phyloP scores from a whole-genome alignment of 2,888 invertebrate genomes.

The Latrodectus hesperus region DNA sequence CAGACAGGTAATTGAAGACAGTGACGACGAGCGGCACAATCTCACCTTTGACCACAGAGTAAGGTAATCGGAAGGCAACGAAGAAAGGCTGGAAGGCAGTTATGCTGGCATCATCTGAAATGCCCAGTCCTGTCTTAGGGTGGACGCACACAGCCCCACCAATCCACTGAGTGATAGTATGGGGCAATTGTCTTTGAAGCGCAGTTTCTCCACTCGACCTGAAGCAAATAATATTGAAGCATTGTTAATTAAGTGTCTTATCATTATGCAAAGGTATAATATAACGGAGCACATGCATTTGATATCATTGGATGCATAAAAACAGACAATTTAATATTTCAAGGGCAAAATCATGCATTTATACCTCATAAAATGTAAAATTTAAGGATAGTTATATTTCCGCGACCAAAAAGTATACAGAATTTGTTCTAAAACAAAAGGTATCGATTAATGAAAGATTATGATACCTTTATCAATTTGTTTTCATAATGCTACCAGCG shows the following conservation, averaged over 20 bases:
- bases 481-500: too few relatives aligned
- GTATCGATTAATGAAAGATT: too few relatives aligned
- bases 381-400: too few relatives aligned
- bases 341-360: too few relatives aligned
- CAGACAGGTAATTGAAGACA: conserved; percentile 89
- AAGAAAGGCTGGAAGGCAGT: conserved; percentile 90
- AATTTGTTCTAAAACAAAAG: too few relatives aligned
- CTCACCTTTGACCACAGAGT: conserved; percentile 91
- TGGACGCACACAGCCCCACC: conserved; percentile 88
- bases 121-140: conserved; percentile 84
- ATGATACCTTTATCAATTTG: too few relatives aligned
- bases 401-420: too few relatives aligned
- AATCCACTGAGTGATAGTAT: conserved; percentile 89
- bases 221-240: not conserved
- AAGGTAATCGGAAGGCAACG: conserved; percentile 89
- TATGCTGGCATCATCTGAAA: conserved; percentile 78
- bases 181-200: conserved; percentile 82
- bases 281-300: too few relatives aligned
- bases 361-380: too few relatives aligned
- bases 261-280: too few relatives aligned
- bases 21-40: conserved; percentile 89
- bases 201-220: conserved; percentile 77
- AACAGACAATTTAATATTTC: too few relatives aligned
- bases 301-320: too few relatives aligned
- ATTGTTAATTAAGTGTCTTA: not conserved